These are phyloP conservation scores for Maniola jurtina DNA, from an alignment of 1,140 invertebrate genomes.

Conservation along the genomic window DNA sequence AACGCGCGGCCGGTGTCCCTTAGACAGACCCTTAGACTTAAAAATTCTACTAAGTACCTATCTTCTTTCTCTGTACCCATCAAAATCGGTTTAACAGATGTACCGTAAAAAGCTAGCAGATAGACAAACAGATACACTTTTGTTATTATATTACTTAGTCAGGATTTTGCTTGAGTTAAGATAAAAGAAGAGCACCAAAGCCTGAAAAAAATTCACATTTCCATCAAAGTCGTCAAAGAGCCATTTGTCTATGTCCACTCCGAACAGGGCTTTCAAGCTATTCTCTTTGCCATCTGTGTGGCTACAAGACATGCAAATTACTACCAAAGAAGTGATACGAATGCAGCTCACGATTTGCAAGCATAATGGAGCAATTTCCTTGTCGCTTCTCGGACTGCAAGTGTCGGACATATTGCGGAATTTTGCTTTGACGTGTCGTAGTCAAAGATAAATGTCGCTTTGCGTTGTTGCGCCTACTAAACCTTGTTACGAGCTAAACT, in stretches of 20 bases:
- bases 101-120: too few relatives aligned
- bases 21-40: too few relatives aligned
- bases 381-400: constrained; percentile 65
- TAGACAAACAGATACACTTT: too few relatives aligned
- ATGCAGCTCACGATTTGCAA: constrained; percentile 73
- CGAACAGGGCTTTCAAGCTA: constrained; percentile 6
- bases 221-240: constrained; percentile 3
- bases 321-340: constrained; percentile 60
- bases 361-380: constrained; percentile 75
- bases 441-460: constrained; percentile 18
- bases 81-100: too few relatives aligned
- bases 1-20: too few relatives aligned
- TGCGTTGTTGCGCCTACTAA: background rate
- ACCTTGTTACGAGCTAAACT: background rate
- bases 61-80: too few relatives aligned
- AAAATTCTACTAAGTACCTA: too few relatives aligned
- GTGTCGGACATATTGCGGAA: constrained; percentile 62
- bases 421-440: constrained; percentile 28
- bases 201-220: background rate
- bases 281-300: constrained; percentile 9
- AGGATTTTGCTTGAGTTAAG: background rate
- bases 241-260: constrained; percentile 9
- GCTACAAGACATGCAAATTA: constrained; percentile 11
- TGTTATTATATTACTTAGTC: too few relatives aligned
- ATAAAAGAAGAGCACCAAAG: background rate